Conservation (phyloP, 2,113 vertebrate genomes). For the Coptodon bakossiorum region DNA sequence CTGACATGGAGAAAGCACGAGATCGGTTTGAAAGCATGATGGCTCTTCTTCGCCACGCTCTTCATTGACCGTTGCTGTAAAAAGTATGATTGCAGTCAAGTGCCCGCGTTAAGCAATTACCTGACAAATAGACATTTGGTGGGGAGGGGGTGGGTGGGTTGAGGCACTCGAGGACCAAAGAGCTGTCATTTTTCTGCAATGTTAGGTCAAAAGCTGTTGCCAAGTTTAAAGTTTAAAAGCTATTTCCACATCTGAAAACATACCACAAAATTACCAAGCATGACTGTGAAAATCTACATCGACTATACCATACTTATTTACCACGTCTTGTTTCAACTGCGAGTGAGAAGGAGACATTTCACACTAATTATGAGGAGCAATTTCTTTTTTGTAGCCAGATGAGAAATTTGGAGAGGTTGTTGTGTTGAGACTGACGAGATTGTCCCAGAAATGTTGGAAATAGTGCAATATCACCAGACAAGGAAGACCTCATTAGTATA, state of each 20-base stretch:
- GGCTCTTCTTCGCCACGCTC: conserved; percentile 73
- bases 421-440: conserved; percentile 48
- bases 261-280: background rate
- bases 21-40: conserved; percentile 72
- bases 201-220: background rate
- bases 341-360: background rate
- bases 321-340: background rate
- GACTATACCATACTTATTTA: background rate
- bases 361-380: background rate
- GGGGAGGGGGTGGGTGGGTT: background rate
- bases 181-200: background rate
- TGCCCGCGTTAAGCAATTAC: background rate
- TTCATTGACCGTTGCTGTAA: conserved; percentile 19
- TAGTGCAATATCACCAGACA: conserved; percentile 88
- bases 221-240: background rate
- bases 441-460: conserved; percentile 75
- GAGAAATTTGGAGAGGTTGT: conserved; percentile 35
- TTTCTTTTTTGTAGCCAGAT: conserved; percentile 30
- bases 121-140: conserved; percentile 25
- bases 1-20: conserved; percentile 60
- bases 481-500: conserved; percentile 77
- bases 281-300: background rate
- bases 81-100: conserved; percentile 31
- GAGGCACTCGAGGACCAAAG: background rate
- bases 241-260: background rate